Base-by-base conservation (phyloP, 2,888 invertebrate species). In the Orthosia incerta region DNA sequence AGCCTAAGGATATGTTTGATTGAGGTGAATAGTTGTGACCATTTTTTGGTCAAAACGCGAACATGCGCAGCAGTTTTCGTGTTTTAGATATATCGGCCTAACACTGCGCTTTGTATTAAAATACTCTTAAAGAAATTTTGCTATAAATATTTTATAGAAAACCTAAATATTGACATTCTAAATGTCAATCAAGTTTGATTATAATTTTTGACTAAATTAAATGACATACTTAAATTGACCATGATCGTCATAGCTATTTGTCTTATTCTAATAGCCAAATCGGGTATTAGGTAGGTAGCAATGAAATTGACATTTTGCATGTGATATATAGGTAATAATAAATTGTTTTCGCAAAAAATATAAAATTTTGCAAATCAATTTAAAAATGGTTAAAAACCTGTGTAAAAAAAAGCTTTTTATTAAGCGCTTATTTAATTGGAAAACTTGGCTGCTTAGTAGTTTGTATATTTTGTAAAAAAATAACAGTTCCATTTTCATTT, bases 1-100 rank as follows among this genome's bases (percentile, higher is more conserved):
- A 81, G 53, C 55, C 39, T 53, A 60, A 77, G 61, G 75, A 67
- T n/a, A 62, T 64, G 46, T 45, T 74, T 48, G 65, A 71, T 48
- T 82, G 68, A 82, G 81, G 64, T 69, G 62, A 83, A 83, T 83
- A 85, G 79, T 83, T 85, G 61, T 82, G 85, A 78, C 70, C 65
- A 73, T 69, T 77, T 45, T 69, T 66, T 71, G 65, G 63, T 82
- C 48, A 45, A 56, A 45, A 39, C 20, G 74, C 15, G 18, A 67
- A 57, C 61, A 67, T 48, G n/a, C 61, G 59, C 26, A 66, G 50
- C 48, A 45, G 20, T 64, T 64, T 61, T 56, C 16, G 31, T 56
- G 50, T 66, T 60, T 76, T 75, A n/a, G 45, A 64, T 31, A n/a
- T 61, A 45, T 64, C 55, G 73, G 70, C 68, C 59, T 74, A 76